Evolutionary conservation across 1,140 invertebrate species (phyloP).

Genomic region (Sminthurinus signatus): DNA sequence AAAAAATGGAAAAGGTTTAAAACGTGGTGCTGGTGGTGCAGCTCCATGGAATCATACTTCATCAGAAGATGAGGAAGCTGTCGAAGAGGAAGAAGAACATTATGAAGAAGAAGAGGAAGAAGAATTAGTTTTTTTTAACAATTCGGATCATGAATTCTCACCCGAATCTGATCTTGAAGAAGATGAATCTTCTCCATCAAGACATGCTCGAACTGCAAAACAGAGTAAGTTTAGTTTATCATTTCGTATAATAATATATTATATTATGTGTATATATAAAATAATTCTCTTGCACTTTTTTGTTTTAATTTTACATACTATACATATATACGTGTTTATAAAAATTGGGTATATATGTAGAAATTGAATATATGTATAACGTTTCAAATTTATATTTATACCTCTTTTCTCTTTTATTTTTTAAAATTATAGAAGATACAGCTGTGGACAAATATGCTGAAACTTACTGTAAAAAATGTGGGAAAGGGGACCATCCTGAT

Average conservation of each 20-base stretch:
- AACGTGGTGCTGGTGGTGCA: slow-evolving; percentile 55
- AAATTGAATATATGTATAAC: no score
- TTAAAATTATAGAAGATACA: slow-evolving; percentile 36
- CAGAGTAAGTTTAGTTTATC: slow-evolving; percentile 53
- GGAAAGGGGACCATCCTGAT: slow-evolving; percentile 84
- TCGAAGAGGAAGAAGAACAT: slow-evolving; percentile 54
- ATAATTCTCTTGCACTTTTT: no score
- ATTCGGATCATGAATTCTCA: slow-evolving; percentile 84
- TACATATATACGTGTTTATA: no score
- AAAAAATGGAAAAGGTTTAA: slow-evolving; percentile 52
- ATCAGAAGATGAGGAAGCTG: slow-evolving; percentile 49
- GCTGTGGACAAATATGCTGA: slow-evolving; percentile 55
- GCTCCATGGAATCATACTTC: slow-evolving; percentile 57
- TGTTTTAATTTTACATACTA: no score
- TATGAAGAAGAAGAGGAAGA: slow-evolving; percentile 50
- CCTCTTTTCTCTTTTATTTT: slow-evolving; percentile 1
- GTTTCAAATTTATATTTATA: no score
- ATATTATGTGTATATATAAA: no score
- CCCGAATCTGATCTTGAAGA: slow-evolving; percentile 63
- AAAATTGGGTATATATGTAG: no score
- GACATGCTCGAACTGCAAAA: slow-evolving; percentile 60
- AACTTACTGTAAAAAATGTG: slow-evolving; percentile 69
- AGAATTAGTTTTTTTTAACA: slow-evolving; percentile 51
- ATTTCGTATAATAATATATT: no score
- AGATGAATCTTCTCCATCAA: slow-evolving; percentile 53